Percentiles rank a stretch among this genome's conserved stretches.
Evolutionary conservation across 2,797 vertebrate species (phyloP).

Genomic region (Acropternis orthonyx): DNA sequence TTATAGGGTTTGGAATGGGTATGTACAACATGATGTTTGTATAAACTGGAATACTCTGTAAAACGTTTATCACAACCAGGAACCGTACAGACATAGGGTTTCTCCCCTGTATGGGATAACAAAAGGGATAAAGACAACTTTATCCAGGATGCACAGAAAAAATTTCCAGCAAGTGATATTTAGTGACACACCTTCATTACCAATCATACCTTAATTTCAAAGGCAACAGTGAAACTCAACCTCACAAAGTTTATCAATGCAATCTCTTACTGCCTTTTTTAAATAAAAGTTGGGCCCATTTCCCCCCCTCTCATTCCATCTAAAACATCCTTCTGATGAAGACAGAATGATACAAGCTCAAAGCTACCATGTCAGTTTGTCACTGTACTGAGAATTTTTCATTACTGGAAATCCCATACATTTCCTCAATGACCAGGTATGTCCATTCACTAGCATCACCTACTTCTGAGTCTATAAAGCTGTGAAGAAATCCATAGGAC

Average conservation of each 20-base stretch:
- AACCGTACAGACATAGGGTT: conserved; percentile 97
- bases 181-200: background rate
- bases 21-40: conserved; percentile 98
- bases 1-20: conserved; percentile 99
- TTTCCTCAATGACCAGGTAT: background rate
- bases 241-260: background rate
- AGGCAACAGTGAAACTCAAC: background rate
- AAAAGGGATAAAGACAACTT: background rate
- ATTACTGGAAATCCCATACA: background rate
- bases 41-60: conserved; percentile 98
- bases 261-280: background rate
- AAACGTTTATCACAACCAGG: conserved; percentile 98
- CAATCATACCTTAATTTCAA: background rate
- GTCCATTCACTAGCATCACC: background rate
- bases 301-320: background rate
- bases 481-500: background rate
- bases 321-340: background rate
- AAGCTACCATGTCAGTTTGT: background rate
- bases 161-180: background rate
- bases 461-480: background rate
- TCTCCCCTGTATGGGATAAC: conserved; percentile 84
- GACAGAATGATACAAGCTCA: background rate
- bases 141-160: background rate
- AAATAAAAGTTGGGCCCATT: background rate
- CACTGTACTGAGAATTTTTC: background rate